Evolutionary conservation across 2,797 vertebrate genomes (phyloP).

Genomic region (Acrocephalus scirpaceus): DNA sequence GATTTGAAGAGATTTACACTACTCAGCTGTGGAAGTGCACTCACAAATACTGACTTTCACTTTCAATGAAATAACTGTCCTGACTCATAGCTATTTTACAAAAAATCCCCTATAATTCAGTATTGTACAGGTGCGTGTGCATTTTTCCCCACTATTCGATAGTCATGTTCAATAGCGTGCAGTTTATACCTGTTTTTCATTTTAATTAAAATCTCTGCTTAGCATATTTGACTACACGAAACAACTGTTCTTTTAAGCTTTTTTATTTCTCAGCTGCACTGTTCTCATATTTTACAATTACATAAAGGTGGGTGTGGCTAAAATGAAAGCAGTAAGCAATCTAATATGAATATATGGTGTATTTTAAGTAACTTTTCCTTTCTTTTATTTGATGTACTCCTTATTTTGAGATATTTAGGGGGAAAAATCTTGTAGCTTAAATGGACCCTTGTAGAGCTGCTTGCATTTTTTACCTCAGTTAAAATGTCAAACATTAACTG

Average conservation of each 20-base stretch:
- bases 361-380: neutral
- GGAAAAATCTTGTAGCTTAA: neutral
- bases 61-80: slow-evolving; percentile 66
- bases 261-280: slow-evolving; percentile 61
- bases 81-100: slow-evolving; percentile 32
- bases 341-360: slow-evolving; percentile 16
- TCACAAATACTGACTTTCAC: slow-evolving; percentile 62
- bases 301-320: slow-evolving; percentile 73
- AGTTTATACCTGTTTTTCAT: slow-evolving; percentile 3
- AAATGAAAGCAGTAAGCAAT: slow-evolving; percentile 58
- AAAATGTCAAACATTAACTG: slow-evolving; percentile 69
- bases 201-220: neutral
- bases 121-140: slow-evolving; percentile 59
- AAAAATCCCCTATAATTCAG: neutral
- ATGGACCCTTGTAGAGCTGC: slow-evolving; percentile 19
- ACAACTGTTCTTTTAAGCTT: slow-evolving; percentile 37
- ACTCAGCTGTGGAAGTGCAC: slow-evolving; percentile 21
- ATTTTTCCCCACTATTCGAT: neutral
- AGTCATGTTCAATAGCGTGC: neutral
- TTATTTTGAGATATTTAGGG: neutral
- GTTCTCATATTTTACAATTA: slow-evolving; percentile 70
- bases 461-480: slow-evolving; percentile 67
- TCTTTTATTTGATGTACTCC: neutral
- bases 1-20: slow-evolving; percentile 36
- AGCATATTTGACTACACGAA: neutral